Base-by-base conservation (phyloP, 2,888 invertebrate species). In the Aleiodes leptofemur region DNA sequence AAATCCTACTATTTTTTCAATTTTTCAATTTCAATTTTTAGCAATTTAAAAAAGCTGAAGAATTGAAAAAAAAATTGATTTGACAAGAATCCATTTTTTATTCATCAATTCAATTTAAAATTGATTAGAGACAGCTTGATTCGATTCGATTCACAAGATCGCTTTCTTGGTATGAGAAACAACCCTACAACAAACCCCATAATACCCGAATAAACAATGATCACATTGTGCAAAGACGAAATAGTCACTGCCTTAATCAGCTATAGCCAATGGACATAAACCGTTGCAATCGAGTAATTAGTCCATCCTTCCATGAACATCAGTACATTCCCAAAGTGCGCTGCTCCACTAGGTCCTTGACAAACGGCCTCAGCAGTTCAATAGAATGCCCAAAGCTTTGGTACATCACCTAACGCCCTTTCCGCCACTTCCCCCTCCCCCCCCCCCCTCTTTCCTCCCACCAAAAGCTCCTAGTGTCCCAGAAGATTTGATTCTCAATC, bases 281-380 rank as follows among this genome's bases (percentile, higher is more conserved):
- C 69, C 66, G 55, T 64, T 66, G 71, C 53, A 56, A 71, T 81
- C 78, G 75, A 76, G 75, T 76, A 85, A 85, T 86, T 85, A 85
- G 81, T 69, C 72, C 76, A 78, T 74, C 82, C 76, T 73, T 80
- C 82, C 83, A 76, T 82, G 82, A 82, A 83, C 74, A 77, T 72
- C 72, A 64, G 16, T 59, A 69, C 57, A 48, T 48, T 61, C 14
- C 48, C 31, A 50, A 72, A 66, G 48, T 38, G 53, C 76, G 69
- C 78, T 80, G 81, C 75, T 80, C 77, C 79, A 77, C 72, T 80
- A 76, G 79, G 68, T 78, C 76, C 81, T 82, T 82, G 85, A 83
- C 80, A 82, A 86, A 82, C 82, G 80, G 79, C 59, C 70, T 77
- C 69, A 31, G 75, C 56, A 55, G 50, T 69, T 69, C 69, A 50